Evolutionary conservation across 2,797 vertebrate genomes (phyloP), one percentile per base, ranked within the genome.

Genomic region (Ptychadena robeensis): DNA sequence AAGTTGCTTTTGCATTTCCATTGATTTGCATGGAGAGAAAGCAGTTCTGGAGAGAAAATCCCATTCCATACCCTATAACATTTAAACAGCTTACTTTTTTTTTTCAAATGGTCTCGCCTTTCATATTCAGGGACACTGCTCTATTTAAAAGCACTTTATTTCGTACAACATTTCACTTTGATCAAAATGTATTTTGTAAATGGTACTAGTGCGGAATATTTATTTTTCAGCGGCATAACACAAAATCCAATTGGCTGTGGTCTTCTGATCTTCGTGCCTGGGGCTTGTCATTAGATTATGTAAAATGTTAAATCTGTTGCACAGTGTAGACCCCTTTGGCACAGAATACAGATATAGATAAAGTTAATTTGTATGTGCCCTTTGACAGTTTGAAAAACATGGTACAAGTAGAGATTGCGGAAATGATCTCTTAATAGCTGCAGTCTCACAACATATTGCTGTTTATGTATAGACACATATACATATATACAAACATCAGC

Each of bases 231-330:
- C 30, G 25, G 28, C 27, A 64, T 64, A 64, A 28, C 61, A 11
- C 28, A 64, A 61, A 61, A 30, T 31, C 14, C 27, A 15, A 64
- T 73, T 48, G 53, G 22, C 10, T 73, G 27, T 18, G 15, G 30
- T 35, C 27, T 31, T 73, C 22, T 73, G 71, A 59, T 73, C 48
- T 59, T 34, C 31, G 34, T 59, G 48, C 71, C 44, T 73, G n/a
- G 28, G 40, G 71, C 48, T 30, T 34, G 30, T 48, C 11, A 57
- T 73, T 59, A 73, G 30, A 73, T 59, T 73, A 73, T 59, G 71
- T 22, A 59, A 73, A 73, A 32, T 57, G 30, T 35, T 48, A 44
- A 28, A 28, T 25, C 31, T 73, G 71, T 31, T 32, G 44, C 4
- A 31, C 25, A 59, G 10, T 31, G 28, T 30, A 53, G 9, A 57